Base-by-base conservation (phyloP, 1,140 invertebrate species). In the Adelges cooleyi region DNA sequence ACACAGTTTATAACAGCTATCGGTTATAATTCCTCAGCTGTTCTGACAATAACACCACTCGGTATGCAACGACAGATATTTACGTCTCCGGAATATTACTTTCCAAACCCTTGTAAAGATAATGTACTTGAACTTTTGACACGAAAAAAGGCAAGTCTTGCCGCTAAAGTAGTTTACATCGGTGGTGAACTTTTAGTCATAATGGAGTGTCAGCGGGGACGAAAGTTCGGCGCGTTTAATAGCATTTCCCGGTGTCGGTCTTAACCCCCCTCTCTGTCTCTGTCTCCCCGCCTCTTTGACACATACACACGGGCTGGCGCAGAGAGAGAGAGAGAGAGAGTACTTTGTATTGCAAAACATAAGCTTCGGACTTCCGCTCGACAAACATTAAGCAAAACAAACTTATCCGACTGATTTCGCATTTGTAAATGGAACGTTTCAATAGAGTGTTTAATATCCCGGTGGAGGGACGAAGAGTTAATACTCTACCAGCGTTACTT, bases 371-470 rank as follows among this genome's bases (percentile, higher is more conserved):
- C 13, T 42, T 56, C 53, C 53, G 29, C 27, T 56, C 53, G 53
- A 36, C 23, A 22, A 56, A 56, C 53, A 56, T 56, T 56, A 56
- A 56, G 53, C 36, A 42, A 56, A 56, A 56, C 53, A 56, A 56
- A 56, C 53, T 56, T 56, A 18, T 56, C 53, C 36, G 36, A 40
- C 53, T 40, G 38, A 20, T 56, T 56, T 42, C 36, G 53, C 29
- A 42, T 56, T 56, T 25, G 51, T 53, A 53, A 53, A 53, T 38
- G 51, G 51, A 27, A 53, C 51, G 51, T 53, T 53, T 36, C 51
- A 53, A 53, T 53, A 18, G 50, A 52, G 51, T 40, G 51, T 53
- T 33, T 38, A 22, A 53, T 53, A 53, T 18, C 18, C 13, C 3
- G 51, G 33, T 11, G 13, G 20, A 2, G 33, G 20, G 5, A 18